Evolutionary conservation across 2,797 vertebrate genomes (phyloP), one percentile per base, ranked within the genome.

Genomic region (Scolopax rusticola): DNA sequence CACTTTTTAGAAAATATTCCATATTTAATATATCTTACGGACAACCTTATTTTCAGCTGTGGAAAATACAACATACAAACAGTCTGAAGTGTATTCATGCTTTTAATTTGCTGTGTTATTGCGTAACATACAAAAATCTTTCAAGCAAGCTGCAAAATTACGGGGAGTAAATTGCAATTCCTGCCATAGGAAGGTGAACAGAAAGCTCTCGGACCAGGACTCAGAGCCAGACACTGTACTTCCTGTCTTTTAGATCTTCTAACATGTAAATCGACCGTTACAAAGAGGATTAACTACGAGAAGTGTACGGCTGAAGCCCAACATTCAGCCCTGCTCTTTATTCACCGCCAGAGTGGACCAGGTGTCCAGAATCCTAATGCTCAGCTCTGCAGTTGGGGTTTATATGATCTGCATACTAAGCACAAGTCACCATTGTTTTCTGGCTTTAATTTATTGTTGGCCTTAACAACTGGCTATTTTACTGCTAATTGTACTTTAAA

Each of bases 311-410:
- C 90, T 94, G 97, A 95, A 97, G 96, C 95, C 94, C 97, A 91
- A 82, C 92, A 97, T 97, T 97, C 96, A 97, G 81, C 92, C 90
- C 80, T 40, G 60, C 70, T 65, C 84, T 96, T 95, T 90, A 90
- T 84, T 86, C 89, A 91, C 87, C 65, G 97, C 97, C 97, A 98
- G 93, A 89, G 81, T 47, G 90, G 54, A 57, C 67, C 19, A 69
- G 90, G 93, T 98, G 98, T 96, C 95, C 92, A 38, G 98, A 98
- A 98, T 98, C 94, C 96, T 97, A 98, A 98, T 98, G 95, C 28
- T 28, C 36, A 59, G 85, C 82, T 95, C 96, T 98, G 96, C 94
- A 97, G 81, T 84, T 84, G 84, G 38, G 53, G 70, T 56, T 89
- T 87, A 74, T 93, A 95, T 85, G 90, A 85, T 93, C 96, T 65